Base-by-base conservation (phyloP, 2,113 vertebrate species). In the Crotalus horridus region DNA sequence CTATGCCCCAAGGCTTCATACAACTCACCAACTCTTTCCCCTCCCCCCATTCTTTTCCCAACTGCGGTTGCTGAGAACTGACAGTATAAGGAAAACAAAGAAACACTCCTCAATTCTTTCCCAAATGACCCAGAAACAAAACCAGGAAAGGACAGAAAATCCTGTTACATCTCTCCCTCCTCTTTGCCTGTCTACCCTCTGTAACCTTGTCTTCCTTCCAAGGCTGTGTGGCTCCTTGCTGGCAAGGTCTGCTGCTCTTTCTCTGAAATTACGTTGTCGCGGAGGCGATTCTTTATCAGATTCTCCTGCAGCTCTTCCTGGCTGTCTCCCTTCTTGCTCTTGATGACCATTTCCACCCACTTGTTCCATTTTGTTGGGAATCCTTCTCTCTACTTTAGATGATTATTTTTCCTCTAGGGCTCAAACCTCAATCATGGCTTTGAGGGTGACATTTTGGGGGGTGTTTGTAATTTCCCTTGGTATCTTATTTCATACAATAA, bases 391-490 rank as follows among this genome's bases (percentile, higher is more conserved):
- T 90, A 0, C 94, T 96, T 59, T 93, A 5, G 48, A 87, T n/a
- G 17, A 93, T 95, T 94, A 4, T 91, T n/a, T 94, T 29, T 39
- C 92, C 86, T 93, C 90, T 90, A 95, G 86, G 64, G 55, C 74
- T 95, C 54, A 92, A 51, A 94, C 86, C 95, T 94, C 87, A 89
- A 51, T 91, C 89, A 69, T 89, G 89, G 74, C 64, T 94, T 91
- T 92, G 85, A 97, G 95, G 95, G 92, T 97, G 95, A 97, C 95
- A 96, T 96, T 96, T 91, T 90, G 94, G 87, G 53, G 90, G 90
- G 96, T 95, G 48, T 86, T 74, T 95, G 90, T 96, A 95, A 97
- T 97, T 97, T 97, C 97, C 97, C 97, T 95, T 92, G 97, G 69
- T 74, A 92, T 94, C 33, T 81, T 48, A 89, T 95, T 95, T 94